Base-by-base conservation (phyloP, 2,797 vertebrate species). In the Xiphophorus birchmanni region DNA sequence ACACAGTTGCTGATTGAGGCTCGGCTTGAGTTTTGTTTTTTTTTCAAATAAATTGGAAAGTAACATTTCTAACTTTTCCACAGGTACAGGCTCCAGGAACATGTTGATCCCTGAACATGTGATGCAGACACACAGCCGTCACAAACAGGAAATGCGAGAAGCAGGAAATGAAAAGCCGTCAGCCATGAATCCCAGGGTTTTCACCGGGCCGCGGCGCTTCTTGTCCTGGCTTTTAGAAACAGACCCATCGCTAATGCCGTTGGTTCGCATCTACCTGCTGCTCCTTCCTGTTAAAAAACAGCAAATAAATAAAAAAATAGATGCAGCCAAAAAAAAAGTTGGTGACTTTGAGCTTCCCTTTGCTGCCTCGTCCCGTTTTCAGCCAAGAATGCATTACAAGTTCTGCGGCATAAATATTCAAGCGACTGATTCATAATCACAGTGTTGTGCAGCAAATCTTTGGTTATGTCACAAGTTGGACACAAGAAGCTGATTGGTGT, bases 151-250 rank as follows among this genome's bases (percentile, higher is more conserved):
- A 50, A 47, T 54, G 72, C 56, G 48, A 37, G 9, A 73, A 35
- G 50, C 63, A n/a, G 73, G 18, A 63, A 60, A 75, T 21, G 29
- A 67, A 21, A 77, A 63, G n/a, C n/a, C 23, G 18, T 67, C 35
- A 2, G n/a, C 71, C 29, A 50, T 29, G 18, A 73, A n/a, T 42
- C 18, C 54, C 42, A 48, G 18, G 5, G 10, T 44, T 18, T 5
- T 82, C 45, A 75, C 9, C 29, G 21, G 35, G 35, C 32, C 35
- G 47, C 17, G 18, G 6, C 29, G 37, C 82, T 73, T 48, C 54
- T 67, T 65, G 60, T 63, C 63, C 63, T 12, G 45, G 52, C 65
- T 84, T 21, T 32, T 63, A 47, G 82, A 37, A 73, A 76, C 67
- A 80, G 56, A 74, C 40, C 40, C 26, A 44, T 75, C 29, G 8